phyloP scores from a whole-genome alignment of 1,140 invertebrate species.

The Dryas iulia region DNA sequence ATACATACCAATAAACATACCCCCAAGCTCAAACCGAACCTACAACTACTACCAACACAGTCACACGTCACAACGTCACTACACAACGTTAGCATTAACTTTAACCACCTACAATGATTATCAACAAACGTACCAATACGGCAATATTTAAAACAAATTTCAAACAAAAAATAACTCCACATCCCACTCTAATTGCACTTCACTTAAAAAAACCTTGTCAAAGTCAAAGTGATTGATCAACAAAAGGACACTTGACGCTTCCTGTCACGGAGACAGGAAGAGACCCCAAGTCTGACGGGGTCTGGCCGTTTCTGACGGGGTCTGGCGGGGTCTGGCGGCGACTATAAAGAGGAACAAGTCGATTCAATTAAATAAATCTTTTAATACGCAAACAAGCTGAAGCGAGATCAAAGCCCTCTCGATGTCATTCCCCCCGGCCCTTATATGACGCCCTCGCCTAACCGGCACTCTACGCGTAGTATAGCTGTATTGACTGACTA shows the following conservation, averaged over 20 bases:
- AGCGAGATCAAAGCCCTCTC: conserved; percentile 55
- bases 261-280: conserved; percentile 8
- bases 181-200: background rate
- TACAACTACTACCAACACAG: too few relatives aligned
- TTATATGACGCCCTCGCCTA: background rate
- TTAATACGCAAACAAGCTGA: conserved; percentile 63
- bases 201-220: background rate
- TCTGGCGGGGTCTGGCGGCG: conserved; percentile 2
- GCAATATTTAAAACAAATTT: background rate
- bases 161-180: background rate
- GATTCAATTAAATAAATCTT: conserved; percentile 65
- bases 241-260: conserved; percentile 38
- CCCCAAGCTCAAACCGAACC: too few relatives aligned
- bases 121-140: too few relatives aligned
- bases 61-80: too few relatives aligned
- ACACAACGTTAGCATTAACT: too few relatives aligned
- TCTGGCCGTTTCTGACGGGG: background rate
- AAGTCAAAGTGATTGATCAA: conserved; percentile 18
- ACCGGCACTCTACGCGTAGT: background rate
- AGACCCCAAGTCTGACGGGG: background rate
- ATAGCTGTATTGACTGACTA: background rate
- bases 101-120: too few relatives aligned
- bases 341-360: conserved; percentile 40
- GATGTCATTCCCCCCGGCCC: conserved; percentile 8
- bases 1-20: too few relatives aligned